Evolutionary conservation across 1,140 invertebrate species (phyloP).

Genomic region (Habropoda laboriosa): DNA sequence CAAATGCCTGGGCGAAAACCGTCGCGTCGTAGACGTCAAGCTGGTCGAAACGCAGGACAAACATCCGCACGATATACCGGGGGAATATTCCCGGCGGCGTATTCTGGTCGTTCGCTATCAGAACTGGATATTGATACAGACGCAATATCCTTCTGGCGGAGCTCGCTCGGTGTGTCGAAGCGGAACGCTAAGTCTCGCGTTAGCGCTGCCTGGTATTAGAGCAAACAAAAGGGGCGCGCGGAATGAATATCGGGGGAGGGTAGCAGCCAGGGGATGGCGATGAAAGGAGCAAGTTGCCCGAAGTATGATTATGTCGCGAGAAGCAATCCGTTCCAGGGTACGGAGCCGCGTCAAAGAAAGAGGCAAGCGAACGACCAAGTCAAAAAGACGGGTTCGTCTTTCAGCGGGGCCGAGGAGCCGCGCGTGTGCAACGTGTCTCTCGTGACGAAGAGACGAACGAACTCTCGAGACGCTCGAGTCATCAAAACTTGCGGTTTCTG

Average conservation of each 20-base stretch:
- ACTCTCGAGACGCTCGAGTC: constrained; percentile 1
- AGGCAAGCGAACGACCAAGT: constrained; percentile 6
- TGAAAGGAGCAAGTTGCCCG: constrained; percentile 32
- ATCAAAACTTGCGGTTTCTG: constrained; percentile 68
- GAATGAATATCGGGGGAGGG: constrained; percentile 2
- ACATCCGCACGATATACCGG: neutral
- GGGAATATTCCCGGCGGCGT: neutral
- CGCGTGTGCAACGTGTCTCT: constrained; percentile 7
- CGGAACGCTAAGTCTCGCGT: constrained; percentile 10
- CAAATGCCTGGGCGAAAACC: neutral
- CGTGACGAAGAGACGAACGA: neutral
- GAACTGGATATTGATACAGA: constrained; percentile 37
- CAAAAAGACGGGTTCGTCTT: neutral
- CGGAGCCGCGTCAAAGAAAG: constrained; percentile 13
- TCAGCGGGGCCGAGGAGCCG: constrained; percentile 20
- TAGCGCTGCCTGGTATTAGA: neutral
- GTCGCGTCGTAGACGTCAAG: constrained; percentile 4
- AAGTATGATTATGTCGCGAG: constrained; percentile 50
- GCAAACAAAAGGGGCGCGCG: constrained; percentile 12
- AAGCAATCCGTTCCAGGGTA: neutral
- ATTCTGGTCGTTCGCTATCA: neutral
- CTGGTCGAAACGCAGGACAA: constrained; percentile 25
- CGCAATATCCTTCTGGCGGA: constrained; percentile 8
- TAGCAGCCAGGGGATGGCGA: constrained; percentile 1
- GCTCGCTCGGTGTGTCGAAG: neutral